Evolutionary conservation across 2,888 invertebrate genomes (phyloP).

Genomic region (Eupithecia vulgata): DNA sequence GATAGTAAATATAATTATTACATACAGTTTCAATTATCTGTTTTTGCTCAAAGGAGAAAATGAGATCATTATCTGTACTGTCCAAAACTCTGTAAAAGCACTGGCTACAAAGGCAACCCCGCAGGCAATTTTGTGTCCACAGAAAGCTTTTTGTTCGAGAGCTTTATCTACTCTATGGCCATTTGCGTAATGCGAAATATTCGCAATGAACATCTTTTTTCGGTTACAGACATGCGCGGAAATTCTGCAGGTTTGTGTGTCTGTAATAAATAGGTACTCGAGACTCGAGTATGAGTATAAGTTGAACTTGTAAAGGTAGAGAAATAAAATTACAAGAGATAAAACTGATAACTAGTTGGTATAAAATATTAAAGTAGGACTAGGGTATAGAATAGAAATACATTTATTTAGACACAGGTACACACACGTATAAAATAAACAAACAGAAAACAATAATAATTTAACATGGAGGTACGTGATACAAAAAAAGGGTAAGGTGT

Average conservation of each 20-base stretch:
- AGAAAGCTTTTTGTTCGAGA: constrained; percentile 8
- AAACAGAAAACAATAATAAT: no score
- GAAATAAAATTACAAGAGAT: no score
- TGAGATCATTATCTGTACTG: neutral
- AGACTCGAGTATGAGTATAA: no score
- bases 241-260: no score
- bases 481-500: no score
- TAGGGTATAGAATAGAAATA: no score
- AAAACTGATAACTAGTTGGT: no score
- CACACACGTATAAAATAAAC: no score
- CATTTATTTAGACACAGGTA: no score
- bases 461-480: no score
- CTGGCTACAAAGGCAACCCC: constrained; percentile 8
- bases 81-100: constrained; percentile 9
- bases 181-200: constrained; percentile 5
- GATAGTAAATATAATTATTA: neutral
- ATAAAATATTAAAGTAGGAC: no score
- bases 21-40: neutral
- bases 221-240: neutral
- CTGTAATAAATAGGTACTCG: no score
- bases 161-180: neutral
- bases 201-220: neutral
- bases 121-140: constrained; percentile 10
- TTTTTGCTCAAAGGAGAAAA: neutral
- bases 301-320: neutral